Conservation (phyloP, 1,140 invertebrate genomes). For the Lepidurus couesii region DNA sequence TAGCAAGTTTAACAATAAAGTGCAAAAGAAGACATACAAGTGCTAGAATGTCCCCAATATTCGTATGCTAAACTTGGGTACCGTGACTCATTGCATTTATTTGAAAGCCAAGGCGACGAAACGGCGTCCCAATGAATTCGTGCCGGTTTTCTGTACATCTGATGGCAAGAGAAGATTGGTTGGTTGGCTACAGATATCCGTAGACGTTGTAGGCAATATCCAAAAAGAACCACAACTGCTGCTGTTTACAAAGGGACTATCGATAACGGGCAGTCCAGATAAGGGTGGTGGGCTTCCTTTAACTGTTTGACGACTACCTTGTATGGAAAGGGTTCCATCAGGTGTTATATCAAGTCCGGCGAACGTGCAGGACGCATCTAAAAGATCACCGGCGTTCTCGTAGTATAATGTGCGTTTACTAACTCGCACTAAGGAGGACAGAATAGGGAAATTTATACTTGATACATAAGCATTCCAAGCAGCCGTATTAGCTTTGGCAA, state of each 20-base stretch:
- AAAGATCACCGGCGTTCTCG: background rate
- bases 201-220: background rate
- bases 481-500: background rate
- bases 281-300: background rate
- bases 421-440: background rate
- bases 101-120: no score
- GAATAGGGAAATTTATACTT: background rate
- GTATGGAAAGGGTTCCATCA: background rate
- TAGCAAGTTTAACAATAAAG: no score
- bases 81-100: no score
- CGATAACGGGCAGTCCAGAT: background rate
- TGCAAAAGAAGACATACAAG: no score
- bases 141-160: background rate
- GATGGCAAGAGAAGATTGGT: background rate
- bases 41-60: no score
- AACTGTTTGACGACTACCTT: background rate
- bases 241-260: background rate
- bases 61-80: no score
- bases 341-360: background rate
- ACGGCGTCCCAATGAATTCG: no score
- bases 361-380: background rate
- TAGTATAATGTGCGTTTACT: background rate
- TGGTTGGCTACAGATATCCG: background rate
- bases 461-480: background rate
- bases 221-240: background rate